These are phyloP conservation scores for Notospermus geniculatus DNA, from an alignment of 1,140 invertebrate species.

Conservation along the genomic window DNA sequence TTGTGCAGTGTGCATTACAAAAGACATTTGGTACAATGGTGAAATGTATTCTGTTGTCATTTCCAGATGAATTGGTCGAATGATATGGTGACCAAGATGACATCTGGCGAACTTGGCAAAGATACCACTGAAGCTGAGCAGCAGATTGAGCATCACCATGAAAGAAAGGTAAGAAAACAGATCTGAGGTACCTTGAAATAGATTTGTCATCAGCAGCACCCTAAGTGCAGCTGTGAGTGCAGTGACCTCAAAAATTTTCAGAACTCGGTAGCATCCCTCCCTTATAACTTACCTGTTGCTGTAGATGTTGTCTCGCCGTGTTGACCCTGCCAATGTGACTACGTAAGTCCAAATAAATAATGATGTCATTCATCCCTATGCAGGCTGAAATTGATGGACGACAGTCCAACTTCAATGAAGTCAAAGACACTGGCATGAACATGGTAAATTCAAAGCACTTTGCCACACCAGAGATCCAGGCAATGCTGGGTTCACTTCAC, in stretches of 20 bases:
- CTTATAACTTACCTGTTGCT: neutral
- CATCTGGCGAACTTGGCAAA: slow-evolving; percentile 95
- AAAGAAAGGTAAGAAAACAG: slow-evolving; percentile 67
- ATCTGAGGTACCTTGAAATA: neutral
- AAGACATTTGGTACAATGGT: too few relatives aligned
- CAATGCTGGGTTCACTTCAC: slow-evolving; percentile 67
- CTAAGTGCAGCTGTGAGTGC: too few relatives aligned
- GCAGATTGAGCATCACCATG: slow-evolving; percentile 91
- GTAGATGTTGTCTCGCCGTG: neutral
- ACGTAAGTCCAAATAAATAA: too few relatives aligned
- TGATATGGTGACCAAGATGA: slow-evolving; percentile 94
- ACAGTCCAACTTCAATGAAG: slow-evolving; percentile 73
- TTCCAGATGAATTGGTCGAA: slow-evolving; percentile 88
- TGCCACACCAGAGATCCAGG: slow-evolving; percentile 57
- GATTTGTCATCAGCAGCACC: neutral
- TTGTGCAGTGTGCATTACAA: neutral
- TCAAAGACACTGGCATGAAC: slow-evolving; percentile 75
- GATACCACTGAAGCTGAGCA: slow-evolving; percentile 97
- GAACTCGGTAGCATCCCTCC: too few relatives aligned
- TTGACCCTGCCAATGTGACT: neutral
- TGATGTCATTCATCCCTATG: too few relatives aligned
- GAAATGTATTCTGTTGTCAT: neutral
- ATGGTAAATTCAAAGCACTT: slow-evolving; percentile 57
- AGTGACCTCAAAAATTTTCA: too few relatives aligned
- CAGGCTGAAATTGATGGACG: slow-evolving; percentile 89